phyloP scores from a whole-genome alignment of 2,888 invertebrate genomes.

The Drosophila siamana region DNA sequence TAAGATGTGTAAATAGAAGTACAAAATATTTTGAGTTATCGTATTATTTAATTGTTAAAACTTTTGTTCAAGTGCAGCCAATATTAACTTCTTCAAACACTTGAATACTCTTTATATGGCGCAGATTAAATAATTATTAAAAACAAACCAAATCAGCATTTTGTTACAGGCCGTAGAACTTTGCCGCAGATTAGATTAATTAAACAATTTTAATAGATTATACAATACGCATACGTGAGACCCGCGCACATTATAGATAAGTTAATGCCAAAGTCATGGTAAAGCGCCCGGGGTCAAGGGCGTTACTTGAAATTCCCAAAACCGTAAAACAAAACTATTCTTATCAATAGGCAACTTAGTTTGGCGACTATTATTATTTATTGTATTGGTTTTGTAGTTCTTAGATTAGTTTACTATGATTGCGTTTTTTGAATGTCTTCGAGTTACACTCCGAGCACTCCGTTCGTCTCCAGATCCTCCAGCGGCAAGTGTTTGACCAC shows the following conservation, averaged over 20 bases:
- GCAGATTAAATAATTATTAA: neutral
- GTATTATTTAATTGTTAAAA: too few species aligned
- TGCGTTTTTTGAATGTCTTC: too few species aligned
- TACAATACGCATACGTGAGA: neutral
- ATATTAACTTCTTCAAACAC: too few species aligned
- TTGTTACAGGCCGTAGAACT: neutral
- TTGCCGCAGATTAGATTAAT: conserved; percentile 27
- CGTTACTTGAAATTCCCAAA: conserved; percentile 33
- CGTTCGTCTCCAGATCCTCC: conserved; percentile 61
- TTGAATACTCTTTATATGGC: neutral
- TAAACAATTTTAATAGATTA: neutral
- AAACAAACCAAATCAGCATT: neutral
- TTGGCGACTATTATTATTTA: conserved; percentile 17
- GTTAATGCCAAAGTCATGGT: conserved; percentile 12
- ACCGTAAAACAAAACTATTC: neutral
- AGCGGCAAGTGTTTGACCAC: conserved; percentile 72
- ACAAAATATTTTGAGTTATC: too few species aligned
- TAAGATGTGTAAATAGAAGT: too few species aligned
- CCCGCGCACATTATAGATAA: conserved; percentile 1
- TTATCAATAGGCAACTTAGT: conserved; percentile 20
- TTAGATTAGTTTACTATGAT: conserved; percentile 13
- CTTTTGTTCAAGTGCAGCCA: too few species aligned
- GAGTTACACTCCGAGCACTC: conserved; percentile 66
- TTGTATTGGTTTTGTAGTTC: conserved; percentile 3
- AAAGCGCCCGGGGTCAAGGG: neutral